These are phyloP conservation scores for Petrocephalus sullivani DNA, from an alignment of 2,797 vertebrate species.

Conservation along the genomic window DNA sequence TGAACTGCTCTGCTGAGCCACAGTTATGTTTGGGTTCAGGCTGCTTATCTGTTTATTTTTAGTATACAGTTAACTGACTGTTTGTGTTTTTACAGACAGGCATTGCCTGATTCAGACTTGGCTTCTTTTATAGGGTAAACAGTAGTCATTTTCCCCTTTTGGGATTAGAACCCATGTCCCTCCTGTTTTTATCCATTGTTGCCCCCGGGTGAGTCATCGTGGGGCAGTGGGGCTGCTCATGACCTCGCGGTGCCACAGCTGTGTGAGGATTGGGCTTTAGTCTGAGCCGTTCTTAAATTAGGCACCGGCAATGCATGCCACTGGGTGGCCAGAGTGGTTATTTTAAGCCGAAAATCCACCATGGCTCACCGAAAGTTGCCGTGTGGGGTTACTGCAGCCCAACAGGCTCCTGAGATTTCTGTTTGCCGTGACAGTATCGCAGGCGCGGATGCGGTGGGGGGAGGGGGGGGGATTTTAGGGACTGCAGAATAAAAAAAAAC, in stretches of 20 bases:
- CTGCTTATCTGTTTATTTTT: neutral
- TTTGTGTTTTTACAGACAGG: neutral
- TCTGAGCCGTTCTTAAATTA: constrained; percentile 10
- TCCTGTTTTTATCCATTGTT: neutral
- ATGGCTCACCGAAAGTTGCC: neutral
- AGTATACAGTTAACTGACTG: neutral
- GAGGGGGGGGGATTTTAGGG: neutral
- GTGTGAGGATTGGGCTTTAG: neutral
- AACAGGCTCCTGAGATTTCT: neutral
- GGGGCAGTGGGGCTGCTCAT: neutral
- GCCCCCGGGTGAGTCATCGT: neutral
- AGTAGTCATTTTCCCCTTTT: neutral
- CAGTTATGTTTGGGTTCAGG: neutral
- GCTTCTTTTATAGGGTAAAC: neutral
- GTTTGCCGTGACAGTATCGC: neutral
- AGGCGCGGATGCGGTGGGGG: too few species aligned
- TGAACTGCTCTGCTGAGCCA: neutral
- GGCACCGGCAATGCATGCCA: neutral
- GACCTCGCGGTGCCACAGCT: constrained; percentile 7
- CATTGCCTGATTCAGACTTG: neutral
- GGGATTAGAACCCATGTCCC: neutral
- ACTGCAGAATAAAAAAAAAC: neutral
- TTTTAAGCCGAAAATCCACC: constrained; percentile 17
- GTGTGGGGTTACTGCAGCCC: neutral
- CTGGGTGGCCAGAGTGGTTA: constrained; percentile 2